Evolutionary conservation across 2,797 vertebrate species (phyloP).

Genomic region (Pitangus sulphuratus): DNA sequence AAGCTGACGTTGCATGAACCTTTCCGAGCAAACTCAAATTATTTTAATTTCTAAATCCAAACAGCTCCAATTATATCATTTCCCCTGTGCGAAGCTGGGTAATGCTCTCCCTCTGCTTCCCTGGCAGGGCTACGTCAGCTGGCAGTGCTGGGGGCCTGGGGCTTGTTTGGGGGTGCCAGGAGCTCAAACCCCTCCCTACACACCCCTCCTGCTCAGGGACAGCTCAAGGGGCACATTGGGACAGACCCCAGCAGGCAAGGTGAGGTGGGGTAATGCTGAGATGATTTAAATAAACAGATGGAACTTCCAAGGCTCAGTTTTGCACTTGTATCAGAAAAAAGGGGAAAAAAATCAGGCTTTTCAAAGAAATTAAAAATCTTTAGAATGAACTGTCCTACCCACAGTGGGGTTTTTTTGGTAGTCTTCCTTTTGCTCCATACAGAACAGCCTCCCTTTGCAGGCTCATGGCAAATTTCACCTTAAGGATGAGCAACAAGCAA

Average conservation of each 20-base stretch:
- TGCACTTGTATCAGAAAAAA: fast-evolving
- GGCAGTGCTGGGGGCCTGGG: fast-evolving
- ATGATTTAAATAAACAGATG: neutral
- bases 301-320: neutral
- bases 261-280: neutral
- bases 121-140: neutral
- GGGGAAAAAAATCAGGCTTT: neutral
- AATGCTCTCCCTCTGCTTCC: constrained; percentile 47
- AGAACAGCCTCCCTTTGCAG: neutral
- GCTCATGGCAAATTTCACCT: neutral
- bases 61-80: constrained; percentile 72
- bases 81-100: constrained; percentile 37
- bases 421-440: neutral
- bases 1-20: constrained; percentile 71
- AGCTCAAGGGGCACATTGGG: neutral
- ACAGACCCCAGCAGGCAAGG: neutral
- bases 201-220: neutral
- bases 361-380: neutral
- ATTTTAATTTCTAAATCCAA: constrained; percentile 76
- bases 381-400: neutral
- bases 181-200: neutral
- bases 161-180: neutral
- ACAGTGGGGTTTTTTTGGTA: neutral
- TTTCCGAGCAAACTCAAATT: constrained; percentile 68
- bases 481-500: constrained; percentile 9